phyloP scores from a whole-genome alignment of 2,888 invertebrate genomes.

The Chironomus tentans region DNA sequence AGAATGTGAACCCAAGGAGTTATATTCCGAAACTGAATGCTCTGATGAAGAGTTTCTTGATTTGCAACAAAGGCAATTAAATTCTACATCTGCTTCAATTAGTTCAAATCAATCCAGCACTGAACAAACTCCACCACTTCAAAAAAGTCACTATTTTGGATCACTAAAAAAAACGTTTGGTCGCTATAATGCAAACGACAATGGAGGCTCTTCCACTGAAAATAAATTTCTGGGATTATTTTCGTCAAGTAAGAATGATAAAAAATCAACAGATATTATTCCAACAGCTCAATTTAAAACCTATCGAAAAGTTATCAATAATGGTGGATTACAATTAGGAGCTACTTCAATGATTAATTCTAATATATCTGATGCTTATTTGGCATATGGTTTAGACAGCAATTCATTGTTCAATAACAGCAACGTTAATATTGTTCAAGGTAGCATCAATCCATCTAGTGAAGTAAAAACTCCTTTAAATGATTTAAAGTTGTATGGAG shows the following conservation, averaged over 20 bases:
- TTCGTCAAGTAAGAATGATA: slow-evolving; percentile 40
- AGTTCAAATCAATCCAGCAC: slow-evolving; percentile 27
- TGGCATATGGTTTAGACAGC: neutral
- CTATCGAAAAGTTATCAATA: slow-evolving; percentile 55
- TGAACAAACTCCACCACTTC: slow-evolving; percentile 38
- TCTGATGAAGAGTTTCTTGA: slow-evolving; percentile 44
- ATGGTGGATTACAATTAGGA: slow-evolving; percentile 40
- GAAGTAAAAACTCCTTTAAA: neutral
- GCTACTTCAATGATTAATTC: slow-evolving; percentile 21
- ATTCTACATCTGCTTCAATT: slow-evolving; percentile 28
- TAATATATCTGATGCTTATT: neutral
- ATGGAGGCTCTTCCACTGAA: slow-evolving; percentile 60
- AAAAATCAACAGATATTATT: slow-evolving; percentile 52
- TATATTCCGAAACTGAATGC: slow-evolving; percentile 53
- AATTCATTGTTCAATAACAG: neutral
- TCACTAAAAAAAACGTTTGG: slow-evolving; percentile 64
- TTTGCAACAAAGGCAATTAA: slow-evolving; percentile 28
- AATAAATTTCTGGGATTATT: slow-evolving; percentile 55
- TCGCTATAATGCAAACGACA: slow-evolving; percentile 34
- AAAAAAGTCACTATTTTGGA: slow-evolving; percentile 45
- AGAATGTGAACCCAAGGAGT: slow-evolving; percentile 33
- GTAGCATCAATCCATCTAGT: neutral
- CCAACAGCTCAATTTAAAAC: slow-evolving; percentile 72
- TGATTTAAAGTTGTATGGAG: no score
- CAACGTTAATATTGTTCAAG: neutral